Percentiles rank a stretch among this genome's conserved stretches.
phyloP scores from a whole-genome alignment of 2,113 vertebrate genomes.

The Mastomys natalensis region DNA sequence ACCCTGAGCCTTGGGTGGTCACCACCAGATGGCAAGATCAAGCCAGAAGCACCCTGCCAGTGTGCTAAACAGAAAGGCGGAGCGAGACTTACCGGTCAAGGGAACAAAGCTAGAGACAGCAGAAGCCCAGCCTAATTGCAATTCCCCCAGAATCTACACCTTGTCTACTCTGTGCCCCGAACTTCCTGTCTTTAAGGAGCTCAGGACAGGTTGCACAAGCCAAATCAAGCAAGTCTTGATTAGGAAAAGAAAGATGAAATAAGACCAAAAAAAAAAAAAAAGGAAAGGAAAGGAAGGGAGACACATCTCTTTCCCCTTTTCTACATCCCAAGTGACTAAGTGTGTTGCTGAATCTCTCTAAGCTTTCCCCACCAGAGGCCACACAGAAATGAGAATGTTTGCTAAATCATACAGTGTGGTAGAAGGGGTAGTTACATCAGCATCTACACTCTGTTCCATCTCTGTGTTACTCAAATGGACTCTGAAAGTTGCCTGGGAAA shows the following conservation, averaged over 20 bases:
- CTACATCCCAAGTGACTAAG: background rate
- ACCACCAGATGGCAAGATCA: background rate
- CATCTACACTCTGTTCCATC: background rate
- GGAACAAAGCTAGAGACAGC: background rate
- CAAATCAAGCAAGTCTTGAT: background rate
- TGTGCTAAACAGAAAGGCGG: background rate
- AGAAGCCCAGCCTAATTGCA: background rate
- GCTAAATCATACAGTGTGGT: background rate
- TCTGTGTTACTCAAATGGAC: background rate
- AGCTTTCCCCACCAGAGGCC: background rate
- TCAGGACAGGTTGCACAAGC: background rate
- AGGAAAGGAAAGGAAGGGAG: background rate
- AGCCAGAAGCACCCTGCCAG: background rate
- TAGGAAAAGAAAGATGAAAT: background rate
- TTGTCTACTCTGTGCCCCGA: background rate
- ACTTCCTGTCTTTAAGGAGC: background rate
- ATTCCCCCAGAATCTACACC: background rate
- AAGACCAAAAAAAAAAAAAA: background rate
- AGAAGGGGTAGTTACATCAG: background rate
- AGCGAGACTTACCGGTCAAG: background rate
- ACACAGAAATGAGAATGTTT: background rate
- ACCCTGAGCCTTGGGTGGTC: background rate
- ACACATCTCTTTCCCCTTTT: background rate
- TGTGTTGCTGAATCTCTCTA: background rate
- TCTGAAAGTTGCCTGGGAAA: background rate